Evolutionary conservation across 2,888 invertebrate species (phyloP).

Genomic region (Cosmorhoe ocellata): DNA sequence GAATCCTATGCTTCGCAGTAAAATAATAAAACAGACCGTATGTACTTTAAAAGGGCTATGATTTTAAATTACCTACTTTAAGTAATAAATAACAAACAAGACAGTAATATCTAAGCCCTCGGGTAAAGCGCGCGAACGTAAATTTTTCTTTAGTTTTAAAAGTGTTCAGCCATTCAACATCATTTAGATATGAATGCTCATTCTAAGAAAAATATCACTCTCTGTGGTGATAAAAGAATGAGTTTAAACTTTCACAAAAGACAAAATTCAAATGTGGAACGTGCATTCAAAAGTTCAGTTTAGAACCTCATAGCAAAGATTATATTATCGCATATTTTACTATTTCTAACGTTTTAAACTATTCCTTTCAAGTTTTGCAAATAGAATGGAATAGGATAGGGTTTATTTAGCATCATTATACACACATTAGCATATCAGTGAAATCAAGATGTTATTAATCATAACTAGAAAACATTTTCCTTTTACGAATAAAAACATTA

Average conservation of each 20-base stretch:
- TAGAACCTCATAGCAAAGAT: neutral
- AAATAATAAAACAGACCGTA: neutral
- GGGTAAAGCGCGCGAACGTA: neutral
- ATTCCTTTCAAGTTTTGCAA: too few species aligned
- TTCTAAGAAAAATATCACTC: conserved; percentile 6
- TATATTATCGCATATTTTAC: too few species aligned
- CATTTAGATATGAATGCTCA: conserved; percentile 12
- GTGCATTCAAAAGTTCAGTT: conserved; percentile 1
- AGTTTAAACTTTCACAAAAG: conserved; percentile 7
- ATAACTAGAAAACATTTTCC: conserved; percentile 7
- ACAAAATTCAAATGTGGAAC: conserved; percentile 15
- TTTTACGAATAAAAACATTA: conserved; percentile 21
- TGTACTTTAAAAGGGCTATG: too few species aligned
- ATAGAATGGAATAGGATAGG: too few species aligned
- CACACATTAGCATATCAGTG: conserved; percentile 1
- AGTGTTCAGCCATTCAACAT: conserved; percentile 15
- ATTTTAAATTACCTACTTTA: neutral
- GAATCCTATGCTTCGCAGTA: too few species aligned
- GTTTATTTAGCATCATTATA: too few species aligned
- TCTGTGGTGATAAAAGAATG: conserved; percentile 3
- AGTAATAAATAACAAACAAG: conserved; percentile 8
- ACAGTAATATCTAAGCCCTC: conserved; percentile 4
- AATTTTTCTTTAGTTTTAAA: conserved; percentile 8
- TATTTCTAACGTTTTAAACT: too few species aligned
- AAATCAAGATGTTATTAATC: conserved; percentile 8